Evolutionary conservation across 1,140 invertebrate genomes (phyloP), one percentile per base, ranked within the genome.

Genomic region (Drosophila kohkoa): DNA sequence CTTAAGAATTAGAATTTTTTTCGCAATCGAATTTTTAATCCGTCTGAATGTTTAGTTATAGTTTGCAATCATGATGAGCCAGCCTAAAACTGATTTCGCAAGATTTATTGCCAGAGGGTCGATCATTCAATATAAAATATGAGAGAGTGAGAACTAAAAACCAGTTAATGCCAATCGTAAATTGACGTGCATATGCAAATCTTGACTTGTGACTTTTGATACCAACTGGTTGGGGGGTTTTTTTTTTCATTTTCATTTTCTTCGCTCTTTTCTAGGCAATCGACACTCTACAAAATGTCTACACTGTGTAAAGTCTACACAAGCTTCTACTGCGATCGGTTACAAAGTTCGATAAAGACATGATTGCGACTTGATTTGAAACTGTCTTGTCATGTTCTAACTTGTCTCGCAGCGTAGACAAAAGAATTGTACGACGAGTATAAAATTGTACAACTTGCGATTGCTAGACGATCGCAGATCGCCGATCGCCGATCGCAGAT

Each of bases 181-280:
- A 16, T 75, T 64, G 43, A 52, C 41, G 20, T 70, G 62, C 20
- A 58, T 48, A 78, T 78, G 65, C 51, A 82, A 75, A 82, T 71
- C 64, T 55, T 62, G 75, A 60, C 49, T 76, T 66, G 35, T 55
- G 51, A 74, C 59, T 68, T 76, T 66, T 82, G 52, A 73, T 63
- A 58, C n/a, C 49, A 76, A 59, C 55, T 76, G 55, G 30, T 55
- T 71, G 48, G 60, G 48, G 20, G 0, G 11, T 63, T 55, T 55
- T 46, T 13, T 30, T 48, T 57, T 2, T 49, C 8, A 51, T 30
- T n/a, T n/a, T 30, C 7, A 16, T 11, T 10, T 10, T 3, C 11
- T 38, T 20, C n/a, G 45, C 25, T 6, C 59, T 20, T 20, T 10
- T 32, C 32, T 32, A 38, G 35, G 8, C 4, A 13, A n/a, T 8